Evolutionary conservation across 2,113 vertebrate species (phyloP).

Genomic region (Chaenocephalus aceratus): DNA sequence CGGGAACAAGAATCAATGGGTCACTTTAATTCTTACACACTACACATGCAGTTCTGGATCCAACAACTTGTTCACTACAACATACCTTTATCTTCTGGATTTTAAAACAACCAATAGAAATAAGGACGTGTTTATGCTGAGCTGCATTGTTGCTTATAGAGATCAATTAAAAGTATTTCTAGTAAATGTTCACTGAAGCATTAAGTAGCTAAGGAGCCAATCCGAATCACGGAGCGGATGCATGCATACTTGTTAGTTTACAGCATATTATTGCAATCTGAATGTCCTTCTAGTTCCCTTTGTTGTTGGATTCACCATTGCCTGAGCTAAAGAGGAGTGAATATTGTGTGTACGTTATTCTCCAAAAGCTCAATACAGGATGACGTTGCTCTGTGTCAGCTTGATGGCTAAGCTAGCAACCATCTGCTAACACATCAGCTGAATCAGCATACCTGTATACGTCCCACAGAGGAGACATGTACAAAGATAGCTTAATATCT

Average conservation of each 20-base stretch:
- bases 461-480: too few species aligned
- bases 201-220: not conserved
- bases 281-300: too few species aligned
- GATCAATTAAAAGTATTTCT: too few species aligned
- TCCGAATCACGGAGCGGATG: too few species aligned
- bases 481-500: too few species aligned
- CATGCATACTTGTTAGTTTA: too few species aligned
- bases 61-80: not conserved
- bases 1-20: conserved; percentile 5
- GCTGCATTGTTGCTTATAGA: not conserved
- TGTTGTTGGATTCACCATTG: not conserved
- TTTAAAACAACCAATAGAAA: not conserved
- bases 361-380: not conserved
- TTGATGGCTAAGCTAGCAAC: not conserved
- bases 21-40: not conserved
- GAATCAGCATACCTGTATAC: too few species aligned
- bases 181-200: not conserved
- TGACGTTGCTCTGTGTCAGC: not conserved
- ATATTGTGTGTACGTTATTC: not conserved
- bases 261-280: too few species aligned
- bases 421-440: not conserved
- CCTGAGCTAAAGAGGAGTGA: not conserved
- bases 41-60: not conserved
- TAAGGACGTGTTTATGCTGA: not conserved
- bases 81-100: not conserved